phyloP scores from a whole-genome alignment of 1,140 invertebrate genomes.

The Calephelis virginiensis region DNA sequence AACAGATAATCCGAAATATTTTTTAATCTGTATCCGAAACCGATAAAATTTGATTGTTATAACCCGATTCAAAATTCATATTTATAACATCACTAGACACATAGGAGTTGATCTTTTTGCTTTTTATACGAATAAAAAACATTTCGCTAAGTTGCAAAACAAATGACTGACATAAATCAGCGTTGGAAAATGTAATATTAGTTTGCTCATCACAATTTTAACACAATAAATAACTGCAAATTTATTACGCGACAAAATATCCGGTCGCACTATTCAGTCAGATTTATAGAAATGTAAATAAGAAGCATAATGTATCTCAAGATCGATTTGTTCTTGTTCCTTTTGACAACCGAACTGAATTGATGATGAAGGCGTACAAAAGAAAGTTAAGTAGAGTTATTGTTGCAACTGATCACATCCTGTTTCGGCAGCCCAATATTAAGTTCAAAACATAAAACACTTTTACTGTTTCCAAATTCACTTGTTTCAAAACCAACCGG shows the following conservation, averaged over 20 bases:
- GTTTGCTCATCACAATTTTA: background rate
- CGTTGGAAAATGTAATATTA: too few species aligned
- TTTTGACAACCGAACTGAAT: background rate
- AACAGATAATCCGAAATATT: too few species aligned
- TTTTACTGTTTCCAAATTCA: slow-evolving; percentile 7
- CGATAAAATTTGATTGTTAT: too few species aligned
- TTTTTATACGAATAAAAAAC: too few species aligned
- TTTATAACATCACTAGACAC: too few species aligned
- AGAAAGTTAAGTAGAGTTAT: slow-evolving; percentile 1
- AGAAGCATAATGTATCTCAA: background rate
- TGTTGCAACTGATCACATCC: slow-evolving; percentile 8
- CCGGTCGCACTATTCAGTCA: too few species aligned
- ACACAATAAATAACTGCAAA: background rate
- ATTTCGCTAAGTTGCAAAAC: too few species aligned
- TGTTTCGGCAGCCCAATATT: background rate
- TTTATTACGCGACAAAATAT: too few species aligned
- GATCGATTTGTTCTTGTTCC: background rate
- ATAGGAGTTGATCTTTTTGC: too few species aligned
- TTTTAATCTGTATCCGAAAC: too few species aligned
- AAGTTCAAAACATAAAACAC: background rate
- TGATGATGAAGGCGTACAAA: slow-evolving; percentile 5
- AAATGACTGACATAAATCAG: too few species aligned
- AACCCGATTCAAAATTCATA: too few species aligned
- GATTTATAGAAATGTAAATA: slow-evolving; percentile 1
- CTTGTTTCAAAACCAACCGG: background rate